A percentile compares a stretch with the other conserved stretches of the same genome.
Conservation (phyloP, 2,797 vertebrate species). For the Chromobotia macracanthus region DNA sequence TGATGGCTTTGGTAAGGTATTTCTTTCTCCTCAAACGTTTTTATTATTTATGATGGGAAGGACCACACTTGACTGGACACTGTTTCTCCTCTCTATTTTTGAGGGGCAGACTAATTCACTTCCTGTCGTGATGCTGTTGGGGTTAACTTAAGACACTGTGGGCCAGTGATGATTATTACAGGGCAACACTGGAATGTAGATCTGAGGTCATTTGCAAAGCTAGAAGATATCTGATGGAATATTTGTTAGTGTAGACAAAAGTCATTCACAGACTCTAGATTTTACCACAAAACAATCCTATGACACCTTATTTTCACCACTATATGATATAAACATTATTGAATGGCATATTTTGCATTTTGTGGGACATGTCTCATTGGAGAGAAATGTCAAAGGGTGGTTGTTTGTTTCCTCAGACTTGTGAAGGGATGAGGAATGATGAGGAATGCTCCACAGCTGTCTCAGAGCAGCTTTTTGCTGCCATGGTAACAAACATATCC, state of each 20-base stretch:
- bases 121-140: slow-evolving; percentile 10
- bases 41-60: slow-evolving; percentile 59
- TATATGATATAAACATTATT: not conserved
- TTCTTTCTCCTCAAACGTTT: slow-evolving; percentile 53
- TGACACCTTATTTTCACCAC: not conserved
- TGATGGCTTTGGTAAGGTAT: slow-evolving; percentile 54
- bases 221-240: not conserved
- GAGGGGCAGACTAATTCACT: slow-evolving; percentile 33
- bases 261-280: not conserved
- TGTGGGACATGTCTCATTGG: slow-evolving; percentile 16
- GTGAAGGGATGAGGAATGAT: slow-evolving; percentile 17
- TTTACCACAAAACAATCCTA: not conserved
- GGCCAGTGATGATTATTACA: slow-evolving; percentile 42
- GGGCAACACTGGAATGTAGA: slow-evolving; percentile 4
- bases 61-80: slow-evolving; percentile 40
- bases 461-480: slow-evolving; percentile 55
- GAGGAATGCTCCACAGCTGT: slow-evolving; percentile 49
- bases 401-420: slow-evolving; percentile 37
- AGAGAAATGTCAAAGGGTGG: slow-evolving; percentile 41
- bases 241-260: not conserved
- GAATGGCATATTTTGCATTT: slow-evolving; percentile 29
- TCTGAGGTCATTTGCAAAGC: not conserved
- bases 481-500: slow-evolving; percentile 55
- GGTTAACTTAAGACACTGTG: slow-evolving; percentile 9
- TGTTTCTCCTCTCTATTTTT: slow-evolving; percentile 28